Base-by-base conservation (phyloP, 2,888 invertebrate species). In the Himalopsyche anomala region DNA sequence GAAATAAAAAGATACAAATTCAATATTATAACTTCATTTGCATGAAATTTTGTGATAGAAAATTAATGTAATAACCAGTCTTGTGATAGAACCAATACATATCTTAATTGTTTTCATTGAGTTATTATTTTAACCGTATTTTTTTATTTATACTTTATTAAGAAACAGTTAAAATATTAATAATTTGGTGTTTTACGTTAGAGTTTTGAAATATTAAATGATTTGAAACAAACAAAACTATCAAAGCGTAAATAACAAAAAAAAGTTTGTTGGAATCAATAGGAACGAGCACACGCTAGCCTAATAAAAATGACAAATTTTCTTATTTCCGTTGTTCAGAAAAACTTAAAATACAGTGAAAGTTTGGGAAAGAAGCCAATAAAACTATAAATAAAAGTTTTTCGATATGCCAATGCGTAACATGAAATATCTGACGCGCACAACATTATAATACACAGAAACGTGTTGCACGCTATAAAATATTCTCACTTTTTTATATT, bases 321-420 rank as follows among this genome's bases (percentile, higher is more conserved):
- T 80, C 80, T 51, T 80, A 80, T 80, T 80, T 80, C 80, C 51
- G 45, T 80, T 80, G n/a, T 42, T 45, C 38, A 54, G 79, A 15
- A 80, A 87, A 84, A 87, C 84, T 87, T 84, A 40, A 74, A 85
- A 85, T 87, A 85, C 83, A 85, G 81, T 79, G 36, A 81, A 87
- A 87, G 86, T 87, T 87, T 83, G 36, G n/a, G 51, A 79, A 81
- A 40, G 86, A 80, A 87, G 82, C 83, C 85, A 85, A 86, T 87
- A 87, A 88, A 88, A 88, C 84, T 88, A 84, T 85, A 87, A 88
- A 88, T 88, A 85, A 88, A 88, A 88, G 80, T 87, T 87, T 87
- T 88, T 87, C 82, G 85, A 85, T 86, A 85, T 84, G 85, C 81
- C 62, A 82, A 80, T 83, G 55, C 54, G 56, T 55, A 40, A 55